phyloP scores from a whole-genome alignment of 2,888 invertebrate genomes.

The Lithosia quadra region DNA sequence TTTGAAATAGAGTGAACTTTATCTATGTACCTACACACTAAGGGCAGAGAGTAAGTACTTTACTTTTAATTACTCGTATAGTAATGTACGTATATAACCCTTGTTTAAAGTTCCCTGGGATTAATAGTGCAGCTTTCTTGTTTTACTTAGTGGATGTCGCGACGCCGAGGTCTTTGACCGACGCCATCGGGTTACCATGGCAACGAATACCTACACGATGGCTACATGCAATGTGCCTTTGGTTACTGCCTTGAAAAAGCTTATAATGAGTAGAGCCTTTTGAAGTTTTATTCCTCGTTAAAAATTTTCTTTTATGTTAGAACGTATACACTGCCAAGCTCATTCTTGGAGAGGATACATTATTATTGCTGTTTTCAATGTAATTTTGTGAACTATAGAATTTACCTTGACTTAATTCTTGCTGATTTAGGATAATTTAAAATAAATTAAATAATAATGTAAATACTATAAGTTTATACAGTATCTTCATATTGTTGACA shows the following conservation, averaged over 20 bases:
- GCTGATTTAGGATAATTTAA: background rate
- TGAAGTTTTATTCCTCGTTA: conserved; percentile 65
- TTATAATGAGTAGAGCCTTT: conserved; percentile 66
- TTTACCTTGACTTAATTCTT: background rate
- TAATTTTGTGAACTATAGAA: background rate
- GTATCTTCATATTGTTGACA: conserved; percentile 55
- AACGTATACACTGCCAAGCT: conserved; percentile 23
- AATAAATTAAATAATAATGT: conserved; percentile 27
- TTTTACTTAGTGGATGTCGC: conserved; percentile 76
- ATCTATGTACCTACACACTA: conserved; percentile 8
- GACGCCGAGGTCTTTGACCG: conserved; percentile 81
- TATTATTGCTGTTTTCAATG: background rate
- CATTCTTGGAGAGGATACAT: background rate
- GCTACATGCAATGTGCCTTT: conserved; percentile 63
- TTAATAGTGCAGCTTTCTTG: conserved; percentile 76
- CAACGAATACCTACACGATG: conserved; percentile 72
- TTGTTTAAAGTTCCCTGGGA: conserved; percentile 68
- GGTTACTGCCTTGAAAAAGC: conserved; percentile 65
- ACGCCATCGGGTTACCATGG: conserved; percentile 75
- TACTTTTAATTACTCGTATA: conserved; percentile 12
- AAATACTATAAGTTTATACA: conserved; percentile 45
- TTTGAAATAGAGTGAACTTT: background rate
- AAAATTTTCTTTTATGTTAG: conserved; percentile 48
- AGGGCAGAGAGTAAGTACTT: conserved; percentile 1
- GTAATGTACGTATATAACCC: conserved; percentile 45